Base-by-base conservation (phyloP, 2,797 vertebrate genomes). In the Parauchenoglanis ngamensis region DNA sequence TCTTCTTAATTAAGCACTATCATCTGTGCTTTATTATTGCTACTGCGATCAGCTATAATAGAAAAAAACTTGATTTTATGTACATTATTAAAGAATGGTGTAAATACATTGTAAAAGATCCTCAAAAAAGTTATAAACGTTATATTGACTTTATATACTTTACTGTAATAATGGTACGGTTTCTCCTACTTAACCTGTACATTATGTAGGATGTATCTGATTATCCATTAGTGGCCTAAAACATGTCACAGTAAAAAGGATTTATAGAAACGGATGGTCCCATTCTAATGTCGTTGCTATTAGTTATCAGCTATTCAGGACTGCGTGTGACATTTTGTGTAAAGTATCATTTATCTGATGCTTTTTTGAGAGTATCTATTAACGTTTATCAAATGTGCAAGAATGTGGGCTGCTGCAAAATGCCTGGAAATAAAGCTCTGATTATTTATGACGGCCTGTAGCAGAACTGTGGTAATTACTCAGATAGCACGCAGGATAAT, bases 401-500 rank as follows among this genome's bases (percentile, higher is more conserved):
- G 95, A 96, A 96, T 96, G 94, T 90, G 88, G 83, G 86, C 89
- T 70, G 87, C 63, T n/a, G 6, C 91, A 94, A 95, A 95, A 95
- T 95, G 90, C 92, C 92, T 92, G 91, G 83, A 94, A 94, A 94
- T 95, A 92, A 95, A 94, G 88, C 92, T 93, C 92, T 92, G 91
- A 93, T 95, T 95, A 95, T 95, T 95, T 94, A 94, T 95, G 88
- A 88, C 82, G 49, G 83, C 72, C 88, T 86, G 77, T 85, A 91
- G 92, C 92, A 93, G 93, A 92, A 93, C 94, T 94, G 94, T 92
- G 93, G 89, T 93, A 94, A 94, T 95, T 92, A 93, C 93, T 91
- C 92, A 89, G 89, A 91, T 91, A 93, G 92, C 91, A 92, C 91
- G 88, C 83, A 79, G 93, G 89, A 94, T 94, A 95, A 96, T 95